Base-by-base conservation (phyloP, 35 echinoderm and acorn worm species). In the Diadema setosum region DNA sequence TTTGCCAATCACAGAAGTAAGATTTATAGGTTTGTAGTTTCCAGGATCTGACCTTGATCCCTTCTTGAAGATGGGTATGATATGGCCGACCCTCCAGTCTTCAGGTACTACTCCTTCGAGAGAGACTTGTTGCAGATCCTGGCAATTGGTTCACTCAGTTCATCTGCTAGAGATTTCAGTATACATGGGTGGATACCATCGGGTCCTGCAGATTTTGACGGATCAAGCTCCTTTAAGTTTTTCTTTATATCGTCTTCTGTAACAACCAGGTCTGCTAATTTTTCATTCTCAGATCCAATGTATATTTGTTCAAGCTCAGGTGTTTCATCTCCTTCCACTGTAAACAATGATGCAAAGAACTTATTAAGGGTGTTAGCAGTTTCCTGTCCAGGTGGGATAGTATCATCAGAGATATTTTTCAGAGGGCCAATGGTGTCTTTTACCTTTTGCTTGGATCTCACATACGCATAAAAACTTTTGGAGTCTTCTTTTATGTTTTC, bases 21-120 rank as follows among this genome's bases (percentile, higher is more conserved):
- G 46, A 30, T 46, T 83, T 33, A 81, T 81, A n/a, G 81, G 81
- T 83, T 24, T 83, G 42, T 83, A 83, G 43, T 83, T 83, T 45
- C 42, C 81, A 46, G 81, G 41, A 12, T 55, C 23, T 2, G 83
- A 67, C 50, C 15, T 16, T 52, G n/a, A n/a, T n/a, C n/a, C n/a
- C n/a, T n/a, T n/a, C n/a, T n/a, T n/a, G n/a, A n/a, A n/a, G n/a
- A n/a, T n/a, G n/a, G n/a, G n/a, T n/a, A n/a, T n/a, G n/a, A n/a
- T n/a, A n/a, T n/a, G n/a, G n/a, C n/a, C n/a, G 39, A 52, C 24
- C 45, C 81, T 49, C 37, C 75, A 32, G 26, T 81, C 75, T 12
- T 81, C 41, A 41, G 75, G 75, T 39, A 81, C 75, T 5, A 40
- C 17, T 4, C 48, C 48, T 58, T 83, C 41, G n/a, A n/a, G n/a